Conservation (phyloP, 2,113 vertebrate species). For the Pholis gunnellus region DNA sequence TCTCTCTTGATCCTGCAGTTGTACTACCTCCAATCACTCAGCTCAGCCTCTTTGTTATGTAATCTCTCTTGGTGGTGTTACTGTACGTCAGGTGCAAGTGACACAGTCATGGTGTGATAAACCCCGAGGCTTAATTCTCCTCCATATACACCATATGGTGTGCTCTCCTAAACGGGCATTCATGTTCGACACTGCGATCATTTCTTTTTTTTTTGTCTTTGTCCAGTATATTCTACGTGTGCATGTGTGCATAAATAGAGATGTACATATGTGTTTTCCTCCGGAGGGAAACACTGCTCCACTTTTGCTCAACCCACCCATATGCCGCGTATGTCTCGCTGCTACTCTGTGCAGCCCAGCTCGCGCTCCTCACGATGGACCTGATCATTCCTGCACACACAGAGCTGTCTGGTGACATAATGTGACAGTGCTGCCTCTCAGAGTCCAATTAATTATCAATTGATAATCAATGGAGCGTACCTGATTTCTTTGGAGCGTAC, state of each 20-base stretch:
- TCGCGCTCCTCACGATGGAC: slow-evolving; percentile 61
- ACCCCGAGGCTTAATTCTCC: slow-evolving; percentile 3
- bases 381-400: slow-evolving; percentile 30
- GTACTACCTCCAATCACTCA: slow-evolving; percentile 8
- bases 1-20: slow-evolving; percentile 13
- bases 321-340: slow-evolving; percentile 71
- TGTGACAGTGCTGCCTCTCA: neutral
- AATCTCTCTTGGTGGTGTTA: slow-evolving; percentile 10
- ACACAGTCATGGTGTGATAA: slow-evolving; percentile 25
- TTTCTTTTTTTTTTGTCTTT: neutral
- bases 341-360: slow-evolving; percentile 47
- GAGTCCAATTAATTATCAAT: neutral
- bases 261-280: slow-evolving; percentile 66
- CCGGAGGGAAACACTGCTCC: slow-evolving; percentile 76
- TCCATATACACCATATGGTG: slow-evolving; percentile 35
- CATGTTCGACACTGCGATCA: slow-evolving; percentile 5
- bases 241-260: slow-evolving; percentile 49
- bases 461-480: neutral
- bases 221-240: slow-evolving; percentile 41
- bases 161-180: slow-evolving; percentile 1
- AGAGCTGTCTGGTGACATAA: slow-evolving; percentile 3
- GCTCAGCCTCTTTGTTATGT: slow-evolving; percentile 8
- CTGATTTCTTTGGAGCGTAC: too few relatives aligned
- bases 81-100: slow-evolving; percentile 38
- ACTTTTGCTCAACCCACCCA: slow-evolving; percentile 63